Percentiles rank a stretch among this genome's conserved stretches.
phyloP scores from a whole-genome alignment of 2,113 vertebrate species.

The Procavia capensis region DNA sequence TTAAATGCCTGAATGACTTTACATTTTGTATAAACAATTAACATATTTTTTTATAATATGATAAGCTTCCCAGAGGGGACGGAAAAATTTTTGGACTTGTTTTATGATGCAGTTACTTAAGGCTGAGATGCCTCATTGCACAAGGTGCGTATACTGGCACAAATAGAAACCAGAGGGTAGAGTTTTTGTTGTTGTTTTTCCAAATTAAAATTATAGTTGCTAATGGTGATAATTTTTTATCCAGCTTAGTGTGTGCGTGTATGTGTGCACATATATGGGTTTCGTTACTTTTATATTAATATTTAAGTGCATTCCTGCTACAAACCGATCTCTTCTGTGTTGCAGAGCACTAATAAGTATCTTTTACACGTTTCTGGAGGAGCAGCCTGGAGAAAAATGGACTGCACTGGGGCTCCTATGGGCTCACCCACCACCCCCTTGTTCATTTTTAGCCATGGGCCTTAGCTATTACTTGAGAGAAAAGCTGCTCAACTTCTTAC shows the following conservation, averaged over 20 bases:
- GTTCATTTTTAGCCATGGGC: background rate
- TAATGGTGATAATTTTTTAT: background rate
- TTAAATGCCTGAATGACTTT: background rate
- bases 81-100: background rate
- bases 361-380: background rate
- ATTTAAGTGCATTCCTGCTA: background rate
- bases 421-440: rapidly evolving
- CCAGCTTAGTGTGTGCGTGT: background rate
- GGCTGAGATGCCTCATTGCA: background rate
- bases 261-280: background rate
- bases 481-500: background rate
- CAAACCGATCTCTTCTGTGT: background rate
- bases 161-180: background rate
- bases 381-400: background rate
- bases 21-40: background rate
- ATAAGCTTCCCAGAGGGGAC: background rate
- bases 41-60: background rate
- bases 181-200: background rate
- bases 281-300: background rate
- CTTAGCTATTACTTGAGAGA: background rate
- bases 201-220: background rate
- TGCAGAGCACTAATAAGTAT: background rate
- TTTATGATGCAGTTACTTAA: background rate
- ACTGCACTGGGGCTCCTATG: background rate
- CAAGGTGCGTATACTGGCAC: background rate